phyloP scores from a whole-genome alignment of 1,140 invertebrate genomes.

The Lasioglossum albipes region DNA sequence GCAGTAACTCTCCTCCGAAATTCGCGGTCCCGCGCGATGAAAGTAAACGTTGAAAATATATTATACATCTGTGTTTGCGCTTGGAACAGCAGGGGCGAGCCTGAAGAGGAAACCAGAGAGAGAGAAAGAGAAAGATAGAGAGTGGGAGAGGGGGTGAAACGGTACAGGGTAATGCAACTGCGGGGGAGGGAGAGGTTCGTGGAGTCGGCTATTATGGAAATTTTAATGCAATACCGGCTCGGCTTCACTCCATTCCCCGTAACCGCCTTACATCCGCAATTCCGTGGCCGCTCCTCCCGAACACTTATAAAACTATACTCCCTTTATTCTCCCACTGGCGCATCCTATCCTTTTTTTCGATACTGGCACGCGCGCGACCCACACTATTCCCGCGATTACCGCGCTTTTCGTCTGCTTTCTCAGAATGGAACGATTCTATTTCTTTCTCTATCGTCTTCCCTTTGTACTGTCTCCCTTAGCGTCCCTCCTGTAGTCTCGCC shows the following conservation, averaged over 20 bases:
- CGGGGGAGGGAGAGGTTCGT: constrained; percentile 22
- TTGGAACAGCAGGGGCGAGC: constrained; percentile 15
- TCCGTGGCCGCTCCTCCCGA: constrained; percentile 54
- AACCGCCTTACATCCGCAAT: constrained; percentile 69
- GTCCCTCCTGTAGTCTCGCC: no score
- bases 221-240: constrained; percentile 71
- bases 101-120: background rate
- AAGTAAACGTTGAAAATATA: constrained; percentile 40
- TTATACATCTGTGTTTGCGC: constrained; percentile 40
- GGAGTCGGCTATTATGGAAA: constrained; percentile 71
- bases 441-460: no score
- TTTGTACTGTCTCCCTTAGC: no score
- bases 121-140: background rate
- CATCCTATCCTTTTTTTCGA: background rate
- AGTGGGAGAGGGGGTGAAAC: background rate
- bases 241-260: constrained; percentile 63
- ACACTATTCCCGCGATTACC: no score
- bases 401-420: no score
- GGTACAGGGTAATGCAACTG: constrained; percentile 45
- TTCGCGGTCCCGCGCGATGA: constrained; percentile 25
- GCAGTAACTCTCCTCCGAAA: constrained; percentile 3
- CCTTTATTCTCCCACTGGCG: constrained; percentile 25
- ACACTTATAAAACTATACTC: constrained; percentile 70
- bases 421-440: no score
- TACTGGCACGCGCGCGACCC: no score